Evolutionary conservation across 2,888 invertebrate species (phyloP), one percentile per base, ranked within the genome.

Genomic region (Mechanitis messenoides): DNA sequence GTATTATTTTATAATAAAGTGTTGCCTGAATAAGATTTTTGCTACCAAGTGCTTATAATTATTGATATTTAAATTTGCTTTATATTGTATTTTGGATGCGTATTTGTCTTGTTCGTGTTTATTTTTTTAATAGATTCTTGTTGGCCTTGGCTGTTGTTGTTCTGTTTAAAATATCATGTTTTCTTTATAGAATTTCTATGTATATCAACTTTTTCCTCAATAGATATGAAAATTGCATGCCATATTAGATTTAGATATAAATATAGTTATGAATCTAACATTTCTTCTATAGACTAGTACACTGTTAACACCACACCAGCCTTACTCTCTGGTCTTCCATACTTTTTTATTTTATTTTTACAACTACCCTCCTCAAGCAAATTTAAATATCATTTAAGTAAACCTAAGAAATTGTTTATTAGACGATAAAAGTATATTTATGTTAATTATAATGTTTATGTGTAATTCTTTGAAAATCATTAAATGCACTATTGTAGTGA

Each of bases 31-130:
- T 42, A 42, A 42, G 11, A 11, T 83, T 87, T 59, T 56, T 56
- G 87, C 87, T 86, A 87, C 75, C 79, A 84, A 88, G 88, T 87
- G 88, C 89, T 89, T 89, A 86, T 85, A 83, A 82, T 81, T 79
- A 80, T 83, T 83, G 86, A 89, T 88, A 87, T 82, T 88, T 89
- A 86, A 90, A 90, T 90, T 90, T 90, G 89, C 89, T 90, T 77
- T 74, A 70, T 71, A 74, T 73, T 76, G 66, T 76, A 74, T 71
- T 38, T 64, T 63, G 62, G 58, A 61, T 64, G 60, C 71, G 68
- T 50, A 31, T 31, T 20, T 50, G 50, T 31, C 50, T 50, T 50
- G 50, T 28, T 31, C 11, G 31, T 35, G 2, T 35, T 35, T 4
- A 5, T 2, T 35, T 35, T 35, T 35, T 35, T 35, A 35, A 35